phyloP scores from a whole-genome alignment of 2,888 invertebrate species.

The Ectobius pallidus region DNA sequence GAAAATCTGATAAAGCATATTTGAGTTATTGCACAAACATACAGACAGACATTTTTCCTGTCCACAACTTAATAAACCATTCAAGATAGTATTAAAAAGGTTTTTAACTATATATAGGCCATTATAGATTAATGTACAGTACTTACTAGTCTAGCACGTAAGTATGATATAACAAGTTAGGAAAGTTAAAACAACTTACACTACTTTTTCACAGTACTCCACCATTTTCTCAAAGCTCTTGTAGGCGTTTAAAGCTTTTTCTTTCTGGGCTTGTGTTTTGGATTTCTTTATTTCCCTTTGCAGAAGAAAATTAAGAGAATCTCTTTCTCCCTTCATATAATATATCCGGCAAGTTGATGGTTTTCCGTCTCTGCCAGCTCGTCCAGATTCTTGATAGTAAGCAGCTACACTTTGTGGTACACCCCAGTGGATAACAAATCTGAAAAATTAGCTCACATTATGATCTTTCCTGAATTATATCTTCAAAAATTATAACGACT shows the following conservation, averaged over 20 bases:
- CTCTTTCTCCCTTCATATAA: conserved; percentile 81
- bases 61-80: too few species aligned
- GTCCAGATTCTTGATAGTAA: conserved; percentile 95
- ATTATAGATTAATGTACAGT: too few species aligned
- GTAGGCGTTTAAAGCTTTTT: conserved; percentile 66
- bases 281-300: conserved; percentile 71
- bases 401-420: conserved; percentile 93
- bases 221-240: conserved; percentile 85
- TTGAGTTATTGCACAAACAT: too few species aligned
- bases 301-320: conserved; percentile 80
- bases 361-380: conserved; percentile 95
- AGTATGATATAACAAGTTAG: too few species aligned
- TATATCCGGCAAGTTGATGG: conserved; percentile 91
- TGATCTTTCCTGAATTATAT: too few species aligned
- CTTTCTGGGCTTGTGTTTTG: conserved; percentile 62
- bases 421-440: conserved; percentile 97
- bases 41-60: too few species aligned
- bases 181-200: conserved; percentile 54
- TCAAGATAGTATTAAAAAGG: too few species aligned
- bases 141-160: too few species aligned
- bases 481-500: too few species aligned
- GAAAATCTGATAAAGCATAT: too few species aligned
- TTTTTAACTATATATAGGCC: too few species aligned
- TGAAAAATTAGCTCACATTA: too few species aligned
- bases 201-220: conserved; percentile 81